Conservation (phyloP, 1,140 invertebrate species). For the Rhyacophila brunnea region DNA sequence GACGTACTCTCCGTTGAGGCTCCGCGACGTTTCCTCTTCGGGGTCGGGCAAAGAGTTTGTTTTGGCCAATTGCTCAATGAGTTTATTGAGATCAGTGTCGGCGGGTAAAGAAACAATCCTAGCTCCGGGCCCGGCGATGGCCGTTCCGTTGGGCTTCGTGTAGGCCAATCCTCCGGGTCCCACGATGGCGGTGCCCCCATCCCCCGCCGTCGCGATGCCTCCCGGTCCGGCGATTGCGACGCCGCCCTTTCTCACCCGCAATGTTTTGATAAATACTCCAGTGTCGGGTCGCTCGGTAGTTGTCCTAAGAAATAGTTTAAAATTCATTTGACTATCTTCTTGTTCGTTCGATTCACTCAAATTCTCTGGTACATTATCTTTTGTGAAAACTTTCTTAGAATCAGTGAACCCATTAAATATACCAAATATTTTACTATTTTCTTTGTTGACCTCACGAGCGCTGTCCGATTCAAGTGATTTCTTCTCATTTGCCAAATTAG, state of each 20-base stretch:
- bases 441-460: too few relatives aligned
- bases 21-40: not conserved
- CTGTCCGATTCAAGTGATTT: too few relatives aligned
- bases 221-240: constrained; percentile 73
- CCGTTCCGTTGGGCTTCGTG: constrained; percentile 65
- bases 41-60: constrained; percentile 2
- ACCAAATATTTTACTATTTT: too few relatives aligned
- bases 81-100: constrained; percentile 52
- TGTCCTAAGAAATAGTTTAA: too few relatives aligned
- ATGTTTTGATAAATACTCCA: constrained; percentile 64
- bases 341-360: too few relatives aligned
- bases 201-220: constrained; percentile 69
- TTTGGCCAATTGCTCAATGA: constrained; percentile 28
- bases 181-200: constrained; percentile 71
- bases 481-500: too few relatives aligned
- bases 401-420: too few relatives aligned
- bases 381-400: too few relatives aligned
- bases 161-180: constrained; percentile 70
- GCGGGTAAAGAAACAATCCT: constrained; percentile 62
- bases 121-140: constrained; percentile 67
- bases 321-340: too few relatives aligned
- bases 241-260: constrained; percentile 67
- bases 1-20: constrained; percentile 28
- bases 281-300: constrained; percentile 28
- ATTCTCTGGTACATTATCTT: too few relatives aligned